Conservation (phyloP, 2,113 vertebrate species). For the Hoplias malabaricus region DNA sequence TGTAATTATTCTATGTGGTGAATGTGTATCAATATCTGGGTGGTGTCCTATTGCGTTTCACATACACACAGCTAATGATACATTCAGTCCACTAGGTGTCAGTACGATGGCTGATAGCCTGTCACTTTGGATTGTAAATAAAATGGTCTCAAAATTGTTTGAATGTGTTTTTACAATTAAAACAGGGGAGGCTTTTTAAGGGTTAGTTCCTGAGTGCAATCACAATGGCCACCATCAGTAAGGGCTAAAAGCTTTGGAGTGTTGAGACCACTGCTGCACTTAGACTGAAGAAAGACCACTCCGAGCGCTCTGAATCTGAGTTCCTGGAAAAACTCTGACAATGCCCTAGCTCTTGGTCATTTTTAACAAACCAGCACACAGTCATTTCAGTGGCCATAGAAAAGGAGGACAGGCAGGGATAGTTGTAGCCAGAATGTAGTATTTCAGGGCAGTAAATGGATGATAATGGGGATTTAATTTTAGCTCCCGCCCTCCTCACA, state of each 20-base stretch:
- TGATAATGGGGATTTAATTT: constrained; percentile 17
- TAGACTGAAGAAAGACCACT: not conserved
- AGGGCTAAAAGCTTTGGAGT: constrained; percentile 6
- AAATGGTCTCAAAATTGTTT: too few species aligned
- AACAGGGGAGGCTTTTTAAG: too few species aligned
- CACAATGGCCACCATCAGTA: not conserved
- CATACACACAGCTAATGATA: too few species aligned
- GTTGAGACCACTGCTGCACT: not conserved
- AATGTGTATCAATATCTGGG: too few species aligned
- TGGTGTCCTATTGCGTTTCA: too few species aligned
- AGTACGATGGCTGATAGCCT: too few species aligned
- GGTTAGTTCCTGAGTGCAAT: too few species aligned
- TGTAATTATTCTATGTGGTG: too few species aligned
- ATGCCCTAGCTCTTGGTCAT: not conserved
- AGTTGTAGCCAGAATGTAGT: not conserved
- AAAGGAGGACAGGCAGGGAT: not conserved
- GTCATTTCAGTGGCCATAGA: not conserved
- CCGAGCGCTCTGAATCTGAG: not conserved
- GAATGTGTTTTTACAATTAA: too few species aligned
- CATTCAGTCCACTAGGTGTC: too few species aligned
- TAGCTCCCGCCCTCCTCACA: not conserved
- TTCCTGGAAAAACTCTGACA: not conserved
- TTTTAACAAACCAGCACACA: not conserved
- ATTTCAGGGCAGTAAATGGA: not conserved
- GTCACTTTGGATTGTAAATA: too few species aligned